Evolutionary conservation across 2,888 invertebrate genomes (phyloP), one percentile per base, ranked within the genome.

Genomic region (Polyploca ridens): DNA sequence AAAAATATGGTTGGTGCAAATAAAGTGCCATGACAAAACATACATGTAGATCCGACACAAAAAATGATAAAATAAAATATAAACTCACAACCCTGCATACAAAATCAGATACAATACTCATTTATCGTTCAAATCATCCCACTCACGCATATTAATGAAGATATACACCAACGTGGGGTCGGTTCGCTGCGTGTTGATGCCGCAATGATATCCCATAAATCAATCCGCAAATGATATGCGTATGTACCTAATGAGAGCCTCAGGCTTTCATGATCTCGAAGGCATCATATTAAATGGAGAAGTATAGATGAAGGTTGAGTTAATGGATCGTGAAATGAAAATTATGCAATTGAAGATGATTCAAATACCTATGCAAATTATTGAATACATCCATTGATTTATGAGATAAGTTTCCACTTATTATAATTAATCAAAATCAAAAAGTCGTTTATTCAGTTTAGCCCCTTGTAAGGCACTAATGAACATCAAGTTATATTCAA

Each of bases 141-240:
- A 81, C 82, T 72, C 75, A 44, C 66, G 78, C 79, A 81, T 84
- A 80, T 73, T 81, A 81, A 85, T 83, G 77, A 79, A 81, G 76
- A 75, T 62, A 62, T 66, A 63, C 67, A 65, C 65, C 73, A 63
- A 63, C 66, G 68, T 54, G 73, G 72, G 71, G 73, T 74, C 69
- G 75, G 69, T 62, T 63, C 64, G 58, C 62, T 59, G 68, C 72
- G 69, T 69, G 73, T 74, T 68, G 69, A 70, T 74, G 74, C 76
- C 66, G 54, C 54, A 81, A 77, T 75, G 66, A 76, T 77, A 68
- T 74, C 66, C 60, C 62, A 82, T 83, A 77, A 79, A 81, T 83
- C 81, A 74, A 64, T 68, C 58, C 11, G 65, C 62, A 71, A 73
- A 65, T 33, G 65, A 62, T 70, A 62, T 64, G 63, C 67, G 65